Evolutionary conservation across 2,797 vertebrate genomes (phyloP), one percentile per base, ranked within the genome.

Genomic region (Urosaurus nigricauda): DNA sequence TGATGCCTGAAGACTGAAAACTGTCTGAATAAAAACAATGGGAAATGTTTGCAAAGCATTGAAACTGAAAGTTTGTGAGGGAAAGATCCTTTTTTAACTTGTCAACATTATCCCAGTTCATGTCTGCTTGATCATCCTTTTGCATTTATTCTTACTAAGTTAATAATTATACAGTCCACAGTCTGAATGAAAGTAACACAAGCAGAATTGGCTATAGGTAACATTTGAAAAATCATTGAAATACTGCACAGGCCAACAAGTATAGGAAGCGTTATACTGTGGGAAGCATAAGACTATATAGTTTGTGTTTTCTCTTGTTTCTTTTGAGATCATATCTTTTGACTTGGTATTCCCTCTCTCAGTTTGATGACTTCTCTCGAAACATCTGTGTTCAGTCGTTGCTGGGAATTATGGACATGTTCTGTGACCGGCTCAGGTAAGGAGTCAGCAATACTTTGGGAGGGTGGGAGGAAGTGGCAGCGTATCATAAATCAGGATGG

Each of bases 321-420:
- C 14, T 3, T 12, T 70, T 83, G 1, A 56, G 24, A 53, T 56
- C n/a, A 56, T 68, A 29, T 63, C 12, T 80, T 68, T 71, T 2
- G 0, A 78, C 78, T 35, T 88, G 92, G 43, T 95, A 82, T n/a
- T 51, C 53, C 16, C 43, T 91, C 43, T 90, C 92, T 26, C 90
- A 99, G 99, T 99, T 99, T 84, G 98, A 99, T 93, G 98, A 99
- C 94, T 99, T 99, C 95, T 99, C 99, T 24, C 97, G 98, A 84
- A 98, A 99, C 37, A 97, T 99, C 85, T 99, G 98, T 80, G 96
- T 99, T 77, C 98, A 98, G 92, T 97, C 98, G 0, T 95, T 99
- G 92, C 90, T 99, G 95, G 98, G 99, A 91, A 98, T 99, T 93
- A 98, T 99, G 98, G 98, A 99, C 96, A 99, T 99, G 98, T 99